These are phyloP conservation scores for Lamellibrachia columna DNA, from an alignment of 2,888 invertebrate species.

Conservation along the genomic window DNA sequence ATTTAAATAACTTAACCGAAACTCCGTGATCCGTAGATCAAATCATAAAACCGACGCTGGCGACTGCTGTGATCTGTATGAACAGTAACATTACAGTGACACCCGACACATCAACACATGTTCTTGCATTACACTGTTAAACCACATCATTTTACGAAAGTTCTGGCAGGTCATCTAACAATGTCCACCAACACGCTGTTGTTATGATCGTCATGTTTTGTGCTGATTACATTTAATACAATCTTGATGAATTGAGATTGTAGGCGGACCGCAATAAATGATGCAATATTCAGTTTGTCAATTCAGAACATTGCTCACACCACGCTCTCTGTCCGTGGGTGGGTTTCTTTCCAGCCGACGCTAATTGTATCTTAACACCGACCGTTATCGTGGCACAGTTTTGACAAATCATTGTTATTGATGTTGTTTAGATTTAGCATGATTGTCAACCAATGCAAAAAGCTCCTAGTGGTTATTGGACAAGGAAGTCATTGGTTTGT, in stretches of 20 bases:
- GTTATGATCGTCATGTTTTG: neutral
- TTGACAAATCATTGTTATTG: no score
- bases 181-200: neutral
- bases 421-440: no score
- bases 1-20: no score
- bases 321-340: neutral
- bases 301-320: neutral
- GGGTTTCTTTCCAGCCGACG: neutral
- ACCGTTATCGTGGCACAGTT: neutral
- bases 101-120: neutral
- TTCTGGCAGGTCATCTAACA: neutral
- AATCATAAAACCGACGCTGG: no score
- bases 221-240: neutral
- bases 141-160: no score
- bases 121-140: neutral
- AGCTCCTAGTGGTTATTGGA: no score
- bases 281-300: neutral
- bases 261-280: neutral
- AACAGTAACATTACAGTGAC: no score
- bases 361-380: neutral
- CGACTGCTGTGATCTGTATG: no score
- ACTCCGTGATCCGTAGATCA: no score
- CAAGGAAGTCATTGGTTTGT: no score
- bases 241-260: neutral
- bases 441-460: no score